phyloP scores from a whole-genome alignment of 2,888 invertebrate genomes.

The Neria commutata region DNA sequence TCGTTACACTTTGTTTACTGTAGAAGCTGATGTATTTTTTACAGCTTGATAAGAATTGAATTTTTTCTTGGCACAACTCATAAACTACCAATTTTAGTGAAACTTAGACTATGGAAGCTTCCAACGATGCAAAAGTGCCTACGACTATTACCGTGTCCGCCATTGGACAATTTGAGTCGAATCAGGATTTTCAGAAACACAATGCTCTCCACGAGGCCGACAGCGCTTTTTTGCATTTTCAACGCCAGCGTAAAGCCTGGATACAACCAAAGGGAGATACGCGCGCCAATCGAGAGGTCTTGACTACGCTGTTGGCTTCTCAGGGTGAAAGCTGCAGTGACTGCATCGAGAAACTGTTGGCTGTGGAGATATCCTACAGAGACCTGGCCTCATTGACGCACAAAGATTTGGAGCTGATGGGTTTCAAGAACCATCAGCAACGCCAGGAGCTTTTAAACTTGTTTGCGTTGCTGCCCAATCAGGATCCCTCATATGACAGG shows the following conservation, averaged over 20 bases:
- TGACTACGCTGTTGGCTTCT: constrained; percentile 36
- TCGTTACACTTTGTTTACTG: too few relatives aligned
- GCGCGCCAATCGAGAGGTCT: constrained; percentile 38
- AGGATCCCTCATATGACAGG: constrained; percentile 49
- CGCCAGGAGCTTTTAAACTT: constrained; percentile 44
- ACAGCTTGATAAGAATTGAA: too few relatives aligned
- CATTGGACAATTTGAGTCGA: constrained; percentile 40
- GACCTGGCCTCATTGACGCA: constrained; percentile 51
- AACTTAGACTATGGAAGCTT: too few relatives aligned
- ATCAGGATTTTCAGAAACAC: constrained; percentile 41
- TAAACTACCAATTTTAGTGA: too few relatives aligned
- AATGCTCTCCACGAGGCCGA: constrained; percentile 39
- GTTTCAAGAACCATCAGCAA: constrained; percentile 40
- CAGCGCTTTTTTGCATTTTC: constrained; percentile 40
- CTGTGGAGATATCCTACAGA: constrained; percentile 46
- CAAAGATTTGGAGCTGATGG: constrained; percentile 50
- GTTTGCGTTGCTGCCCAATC: constrained; percentile 50
- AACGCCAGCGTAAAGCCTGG: constrained; percentile 35
- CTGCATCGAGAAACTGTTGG: constrained; percentile 43
- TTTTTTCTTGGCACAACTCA: too few relatives aligned
- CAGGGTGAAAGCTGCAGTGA: constrained; percentile 10
- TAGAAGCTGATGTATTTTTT: too few relatives aligned
- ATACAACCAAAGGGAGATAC: constrained; percentile 28
- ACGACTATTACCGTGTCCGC: constrained; percentile 23
- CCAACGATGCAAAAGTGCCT: too few relatives aligned